phyloP scores from a whole-genome alignment of 1,140 invertebrate genomes.

The Lepidurus apus region DNA sequence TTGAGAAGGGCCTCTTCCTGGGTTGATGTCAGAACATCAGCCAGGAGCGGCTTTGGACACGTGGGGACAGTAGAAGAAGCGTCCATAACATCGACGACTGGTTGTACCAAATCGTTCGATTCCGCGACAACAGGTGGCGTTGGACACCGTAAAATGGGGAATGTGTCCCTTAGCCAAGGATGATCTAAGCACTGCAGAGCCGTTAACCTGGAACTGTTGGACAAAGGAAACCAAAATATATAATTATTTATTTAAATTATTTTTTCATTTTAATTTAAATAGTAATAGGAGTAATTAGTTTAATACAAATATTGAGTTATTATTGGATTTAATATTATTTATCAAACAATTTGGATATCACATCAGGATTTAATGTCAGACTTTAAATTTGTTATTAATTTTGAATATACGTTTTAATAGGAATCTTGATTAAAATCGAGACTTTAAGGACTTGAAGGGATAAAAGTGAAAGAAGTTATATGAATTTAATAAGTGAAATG shows the following conservation, averaged over 20 bases:
- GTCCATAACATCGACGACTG: not conserved
- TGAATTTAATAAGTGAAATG: conserved; percentile 7
- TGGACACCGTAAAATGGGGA: conserved; percentile 23
- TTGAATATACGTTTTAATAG: not conserved
- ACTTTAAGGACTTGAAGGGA: not conserved
- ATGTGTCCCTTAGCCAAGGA: conserved; percentile 51
- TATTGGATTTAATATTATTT: no score
- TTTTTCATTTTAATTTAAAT: no score
- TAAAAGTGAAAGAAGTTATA: not conserved
- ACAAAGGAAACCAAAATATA: conserved; percentile 39
- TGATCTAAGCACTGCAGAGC: conserved; percentile 59
- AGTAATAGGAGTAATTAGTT: no score
- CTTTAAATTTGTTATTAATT: not conserved
- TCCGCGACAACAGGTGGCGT: conserved; percentile 23
- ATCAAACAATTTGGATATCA: no score
- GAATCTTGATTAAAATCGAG: not conserved
- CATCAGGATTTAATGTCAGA: no score
- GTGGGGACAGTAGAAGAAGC: not conserved
- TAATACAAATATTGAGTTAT: no score
- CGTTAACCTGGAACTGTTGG: conserved; percentile 55
- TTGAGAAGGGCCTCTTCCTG: not conserved
- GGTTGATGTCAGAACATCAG: not conserved
- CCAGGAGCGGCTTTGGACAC: not conserved
- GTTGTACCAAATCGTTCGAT: not conserved
- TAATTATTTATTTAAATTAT: no score